Conservation (phyloP, 2,797 vertebrate species). For the Siniperca obscura region DNA sequence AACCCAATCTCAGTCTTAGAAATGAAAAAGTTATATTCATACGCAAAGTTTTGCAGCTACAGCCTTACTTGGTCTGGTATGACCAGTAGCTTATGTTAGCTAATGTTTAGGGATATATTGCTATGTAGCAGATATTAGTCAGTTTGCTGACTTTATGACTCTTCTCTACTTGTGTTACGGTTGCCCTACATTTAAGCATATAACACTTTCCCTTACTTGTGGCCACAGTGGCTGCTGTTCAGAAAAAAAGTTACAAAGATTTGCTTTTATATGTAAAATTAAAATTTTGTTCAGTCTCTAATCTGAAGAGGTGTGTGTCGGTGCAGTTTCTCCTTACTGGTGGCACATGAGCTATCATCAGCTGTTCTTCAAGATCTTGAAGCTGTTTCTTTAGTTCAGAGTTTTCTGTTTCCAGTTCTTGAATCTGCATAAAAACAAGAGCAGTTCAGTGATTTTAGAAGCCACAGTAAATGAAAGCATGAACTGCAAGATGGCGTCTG, state of each 20-base stretch:
- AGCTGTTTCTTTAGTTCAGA: constrained; percentile 95
- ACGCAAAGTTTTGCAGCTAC: not conserved
- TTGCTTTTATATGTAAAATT: not conserved
- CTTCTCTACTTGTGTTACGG: not conserved
- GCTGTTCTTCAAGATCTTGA: constrained; percentile 92
- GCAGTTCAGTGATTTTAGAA: not conserved
- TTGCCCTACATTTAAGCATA: not conserved
- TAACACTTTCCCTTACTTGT: not conserved
- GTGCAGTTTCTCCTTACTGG: constrained; percentile 86
- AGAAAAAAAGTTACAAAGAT: not conserved
- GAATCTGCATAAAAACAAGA: constrained; percentile 87
- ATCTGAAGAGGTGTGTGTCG: not conserved
- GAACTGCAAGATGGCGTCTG: not conserved
- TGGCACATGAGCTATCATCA: constrained; percentile 90
- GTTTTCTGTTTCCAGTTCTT: constrained; percentile 97
- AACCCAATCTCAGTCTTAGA: not conserved
- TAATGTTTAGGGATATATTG: not conserved
- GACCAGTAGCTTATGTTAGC: not conserved
- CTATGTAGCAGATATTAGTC: not conserved
- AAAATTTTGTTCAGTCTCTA: not conserved
- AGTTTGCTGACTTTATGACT: not conserved
- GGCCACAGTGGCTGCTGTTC: not conserved
- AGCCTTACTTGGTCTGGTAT: not conserved
- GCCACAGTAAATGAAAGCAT: not conserved
- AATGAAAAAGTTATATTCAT: not conserved